Conservation (phyloP, 2,888 invertebrate species). For the Torymus texanus region DNA sequence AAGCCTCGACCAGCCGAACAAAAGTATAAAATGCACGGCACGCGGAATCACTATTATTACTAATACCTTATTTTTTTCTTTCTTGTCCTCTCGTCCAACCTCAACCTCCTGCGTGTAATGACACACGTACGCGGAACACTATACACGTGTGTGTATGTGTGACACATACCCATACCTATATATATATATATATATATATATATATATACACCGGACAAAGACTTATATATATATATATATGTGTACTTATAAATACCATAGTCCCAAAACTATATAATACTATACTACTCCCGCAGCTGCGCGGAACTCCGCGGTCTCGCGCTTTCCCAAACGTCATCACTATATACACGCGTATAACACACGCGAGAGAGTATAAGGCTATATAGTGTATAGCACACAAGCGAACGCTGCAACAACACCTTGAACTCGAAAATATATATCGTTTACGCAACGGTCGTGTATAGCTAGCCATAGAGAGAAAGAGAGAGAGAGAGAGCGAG, state of each 20-base stretch:
- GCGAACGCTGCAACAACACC: slow-evolving; percentile 22
- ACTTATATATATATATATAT: too few species aligned
- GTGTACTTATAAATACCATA: too few species aligned
- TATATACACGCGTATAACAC: too few species aligned
- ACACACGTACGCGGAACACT: background rate
- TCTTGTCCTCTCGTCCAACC: background rate
- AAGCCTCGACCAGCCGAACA: slow-evolving; percentile 7
- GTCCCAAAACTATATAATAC: background rate
- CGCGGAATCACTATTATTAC: slow-evolving; percentile 46
- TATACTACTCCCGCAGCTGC: slow-evolving; percentile 32
- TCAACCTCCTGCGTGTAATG: slow-evolving; percentile 5
- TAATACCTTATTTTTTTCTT: slow-evolving; percentile 23
- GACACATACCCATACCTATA: too few species aligned
- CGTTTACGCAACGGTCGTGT: slow-evolving; percentile 31
- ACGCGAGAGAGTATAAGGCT: too few species aligned
- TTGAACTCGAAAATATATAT: slow-evolving; percentile 50
- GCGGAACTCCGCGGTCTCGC: slow-evolving; percentile 23
- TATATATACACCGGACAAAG: too few species aligned
- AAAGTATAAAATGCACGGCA: slow-evolving; percentile 15
- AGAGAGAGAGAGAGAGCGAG: slow-evolving; percentile 32
- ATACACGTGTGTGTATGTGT: background rate
- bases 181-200: too few species aligned
- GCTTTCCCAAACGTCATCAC: slow-evolving; percentile 43
- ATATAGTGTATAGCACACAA: too few species aligned
- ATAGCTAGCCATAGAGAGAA: background rate